phyloP scores from a whole-genome alignment of 2,113 vertebrate genomes.

The Planiliza haematocheilus region DNA sequence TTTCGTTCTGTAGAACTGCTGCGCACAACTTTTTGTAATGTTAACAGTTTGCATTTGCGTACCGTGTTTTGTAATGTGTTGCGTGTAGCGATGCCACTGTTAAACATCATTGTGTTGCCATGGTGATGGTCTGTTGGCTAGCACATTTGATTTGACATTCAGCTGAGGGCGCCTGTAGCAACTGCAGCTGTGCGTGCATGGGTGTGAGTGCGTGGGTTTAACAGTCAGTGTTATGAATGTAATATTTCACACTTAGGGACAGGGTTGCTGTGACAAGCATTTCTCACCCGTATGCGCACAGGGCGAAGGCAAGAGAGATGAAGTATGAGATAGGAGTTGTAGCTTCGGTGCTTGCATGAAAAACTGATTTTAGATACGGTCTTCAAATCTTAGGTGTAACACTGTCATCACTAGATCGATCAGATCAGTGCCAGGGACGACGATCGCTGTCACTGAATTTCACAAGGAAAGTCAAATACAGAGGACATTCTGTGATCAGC shows the following conservation, averaged over 20 bases:
- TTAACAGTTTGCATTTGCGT: conserved; percentile 13
- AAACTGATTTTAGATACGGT: conserved; percentile 36
- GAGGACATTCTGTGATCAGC: neutral
- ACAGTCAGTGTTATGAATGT: conserved; percentile 39
- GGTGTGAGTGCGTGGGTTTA: conserved; percentile 10
- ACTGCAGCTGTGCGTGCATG: conserved; percentile 23
- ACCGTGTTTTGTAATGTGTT: neutral
- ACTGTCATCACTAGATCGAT: conserved; percentile 32
- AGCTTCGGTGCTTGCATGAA: conserved; percentile 6
- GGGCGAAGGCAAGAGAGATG: neutral
- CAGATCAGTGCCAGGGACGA: conserved; percentile 14
- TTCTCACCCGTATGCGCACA: neutral
- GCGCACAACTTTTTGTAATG: neutral
- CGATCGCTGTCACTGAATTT: neutral
- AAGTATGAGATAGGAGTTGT: neutral
- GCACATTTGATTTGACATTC: conserved; percentile 48
- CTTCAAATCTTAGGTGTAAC: conserved; percentile 1
- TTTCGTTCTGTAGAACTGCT: neutral
- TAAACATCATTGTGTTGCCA: conserved; percentile 38
- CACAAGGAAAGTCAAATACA: neutral
- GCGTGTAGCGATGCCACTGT: neutral
- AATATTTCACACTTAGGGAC: conserved; percentile 38
- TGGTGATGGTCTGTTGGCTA: conserved; percentile 30
- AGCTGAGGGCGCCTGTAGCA: conserved; percentile 24
- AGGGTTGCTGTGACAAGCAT: conserved; percentile 12